Evolutionary conservation across 2,888 invertebrate species (phyloP).

Genomic region (Psococerastis gibbosa): DNA sequence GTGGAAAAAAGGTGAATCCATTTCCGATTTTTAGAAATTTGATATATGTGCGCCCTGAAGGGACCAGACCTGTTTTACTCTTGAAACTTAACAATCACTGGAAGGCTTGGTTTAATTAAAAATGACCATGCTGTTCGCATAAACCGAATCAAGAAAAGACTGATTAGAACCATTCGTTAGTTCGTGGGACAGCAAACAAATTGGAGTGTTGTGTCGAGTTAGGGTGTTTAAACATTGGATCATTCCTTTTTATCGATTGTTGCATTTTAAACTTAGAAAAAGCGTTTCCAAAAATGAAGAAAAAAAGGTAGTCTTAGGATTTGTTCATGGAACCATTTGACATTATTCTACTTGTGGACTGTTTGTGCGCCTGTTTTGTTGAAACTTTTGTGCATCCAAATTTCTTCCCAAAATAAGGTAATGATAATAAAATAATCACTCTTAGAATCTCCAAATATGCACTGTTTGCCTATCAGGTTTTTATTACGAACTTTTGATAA

Average conservation of each 20-base stretch:
- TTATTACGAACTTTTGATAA: neutral
- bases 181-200: neutral
- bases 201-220: slow-evolving; percentile 7
- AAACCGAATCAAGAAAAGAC: neutral
- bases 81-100: neutral
- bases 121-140: no score
- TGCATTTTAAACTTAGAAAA: slow-evolving; percentile 9
- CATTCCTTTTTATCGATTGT: slow-evolving; percentile 10
- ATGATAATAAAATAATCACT: slow-evolving; percentile 5
- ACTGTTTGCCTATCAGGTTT: slow-evolving; percentile 5
- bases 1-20: neutral
- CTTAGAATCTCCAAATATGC: slow-evolving; percentile 3
- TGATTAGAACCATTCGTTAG: neutral
- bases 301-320: slow-evolving; percentile 7
- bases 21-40: slow-evolving; percentile 3
- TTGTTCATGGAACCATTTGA: slow-evolving; percentile 2
- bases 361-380: neutral
- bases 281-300: slow-evolving; percentile 6
- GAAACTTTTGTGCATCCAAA: slow-evolving; percentile 7
- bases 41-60: neutral
- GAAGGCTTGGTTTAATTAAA: neutral
- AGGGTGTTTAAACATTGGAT: slow-evolving; percentile 4
- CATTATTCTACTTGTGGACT: slow-evolving; percentile 1
- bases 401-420: slow-evolving; percentile 4
- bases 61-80: neutral